phyloP scores from a whole-genome alignment of 2,797 vertebrate species.

The Chrysocyon brachyurus region DNA sequence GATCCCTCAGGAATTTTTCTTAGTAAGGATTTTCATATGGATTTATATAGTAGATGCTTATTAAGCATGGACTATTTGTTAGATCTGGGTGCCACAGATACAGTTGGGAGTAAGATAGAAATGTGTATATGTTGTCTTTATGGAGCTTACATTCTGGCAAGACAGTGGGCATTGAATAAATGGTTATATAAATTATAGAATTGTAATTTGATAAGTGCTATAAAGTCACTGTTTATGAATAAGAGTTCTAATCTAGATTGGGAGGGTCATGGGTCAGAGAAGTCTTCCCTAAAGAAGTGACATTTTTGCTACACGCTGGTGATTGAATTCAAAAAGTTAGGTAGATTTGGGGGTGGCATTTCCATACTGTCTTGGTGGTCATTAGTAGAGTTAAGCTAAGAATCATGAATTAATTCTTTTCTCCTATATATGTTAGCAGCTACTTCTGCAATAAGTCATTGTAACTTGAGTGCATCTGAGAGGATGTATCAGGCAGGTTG shows the following conservation, averaged over 20 bases:
- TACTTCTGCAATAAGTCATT: background rate
- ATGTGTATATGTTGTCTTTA: background rate
- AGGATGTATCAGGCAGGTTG: background rate
- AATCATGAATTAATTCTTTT: background rate
- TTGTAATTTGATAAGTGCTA: background rate
- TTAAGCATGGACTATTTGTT: background rate
- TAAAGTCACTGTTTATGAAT: background rate
- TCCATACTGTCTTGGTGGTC: background rate
- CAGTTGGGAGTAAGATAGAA: background rate
- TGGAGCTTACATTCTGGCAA: background rate
- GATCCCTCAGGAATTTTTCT: background rate
- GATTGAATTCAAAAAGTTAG: background rate
- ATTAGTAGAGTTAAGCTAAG: background rate
- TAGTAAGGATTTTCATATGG: background rate
- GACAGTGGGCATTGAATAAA: background rate
- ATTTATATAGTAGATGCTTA: background rate
- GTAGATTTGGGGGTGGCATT: background rate
- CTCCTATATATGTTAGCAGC: background rate
- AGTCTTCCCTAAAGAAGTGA: background rate
- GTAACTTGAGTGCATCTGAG: background rate
- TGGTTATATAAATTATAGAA: background rate
- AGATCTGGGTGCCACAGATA: background rate
- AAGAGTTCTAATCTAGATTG: background rate
- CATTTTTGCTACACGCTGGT: background rate
- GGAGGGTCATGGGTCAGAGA: background rate